phyloP scores from a whole-genome alignment of 2,888 invertebrate species.

The Trachelus tabidus region DNA sequence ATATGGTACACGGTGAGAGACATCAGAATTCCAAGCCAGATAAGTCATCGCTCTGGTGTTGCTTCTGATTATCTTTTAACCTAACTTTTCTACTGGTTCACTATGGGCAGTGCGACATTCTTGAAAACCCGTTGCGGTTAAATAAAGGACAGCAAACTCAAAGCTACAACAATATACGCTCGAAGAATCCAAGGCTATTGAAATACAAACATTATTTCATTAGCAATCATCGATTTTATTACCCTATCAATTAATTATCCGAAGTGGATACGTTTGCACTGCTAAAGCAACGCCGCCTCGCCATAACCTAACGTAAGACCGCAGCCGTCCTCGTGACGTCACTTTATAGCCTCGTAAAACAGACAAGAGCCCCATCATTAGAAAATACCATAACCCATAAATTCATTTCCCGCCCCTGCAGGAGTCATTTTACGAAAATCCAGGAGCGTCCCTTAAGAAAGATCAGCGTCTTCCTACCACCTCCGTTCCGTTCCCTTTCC shows the following conservation, averaged over 20 bases:
- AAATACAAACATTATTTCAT: conserved; percentile 56
- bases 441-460: background rate
- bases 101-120: background rate
- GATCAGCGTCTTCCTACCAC: background rate
- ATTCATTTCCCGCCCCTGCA: conserved; percentile 8
- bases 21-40: background rate
- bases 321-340: conserved; percentile 50
- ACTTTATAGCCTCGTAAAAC: conserved; percentile 64
- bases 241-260: conserved; percentile 60
- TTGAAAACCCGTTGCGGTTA: background rate
- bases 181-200: background rate
- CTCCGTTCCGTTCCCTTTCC: background rate
- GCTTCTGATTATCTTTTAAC: background rate
- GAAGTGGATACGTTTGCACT: conserved; percentile 56
- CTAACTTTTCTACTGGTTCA: background rate
- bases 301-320: background rate
- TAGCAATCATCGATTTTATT: conserved; percentile 62
- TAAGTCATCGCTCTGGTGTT: background rate
- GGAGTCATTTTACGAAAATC: background rate
- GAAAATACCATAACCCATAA: conserved; percentile 48
- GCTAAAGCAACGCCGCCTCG: conserved; percentile 24
- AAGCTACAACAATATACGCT: background rate
- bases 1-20: background rate
- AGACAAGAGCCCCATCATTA: conserved; percentile 51
- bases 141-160: background rate